phyloP scores from a whole-genome alignment of 2,888 invertebrate species.

The Neria commutata region DNA sequence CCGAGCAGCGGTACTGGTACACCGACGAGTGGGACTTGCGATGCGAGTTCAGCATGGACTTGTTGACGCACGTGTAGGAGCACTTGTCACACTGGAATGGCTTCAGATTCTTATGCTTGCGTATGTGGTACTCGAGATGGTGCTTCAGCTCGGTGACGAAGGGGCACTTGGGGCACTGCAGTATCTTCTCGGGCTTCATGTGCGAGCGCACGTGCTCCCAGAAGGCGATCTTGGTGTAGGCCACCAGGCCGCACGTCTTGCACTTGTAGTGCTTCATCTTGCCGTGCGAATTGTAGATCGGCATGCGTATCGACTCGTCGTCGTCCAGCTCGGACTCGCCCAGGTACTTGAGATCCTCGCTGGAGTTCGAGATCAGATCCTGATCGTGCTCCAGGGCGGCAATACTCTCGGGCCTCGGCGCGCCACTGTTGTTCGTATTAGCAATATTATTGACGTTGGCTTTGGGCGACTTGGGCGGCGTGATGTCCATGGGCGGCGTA shows the following conservation, averaged over 20 bases:
- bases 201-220: conserved; percentile 93
- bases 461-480: conserved; percentile 61
- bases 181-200: conserved; percentile 90
- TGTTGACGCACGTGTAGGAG: conserved; percentile 91
- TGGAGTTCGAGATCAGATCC: conserved; percentile 58
- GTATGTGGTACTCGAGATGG: conserved; percentile 94
- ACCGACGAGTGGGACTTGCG: conserved; percentile 93
- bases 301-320: conserved; percentile 63
- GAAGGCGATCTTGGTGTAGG: conserved; percentile 87
- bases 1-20: conserved; percentile 90
- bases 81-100: conserved; percentile 94
- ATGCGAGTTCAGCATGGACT: conserved; percentile 98
- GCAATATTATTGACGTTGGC: not conserved
- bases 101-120: conserved; percentile 94
- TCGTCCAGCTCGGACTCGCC: conserved; percentile 58
- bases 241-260: conserved; percentile 87
- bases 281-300: conserved; percentile 67
- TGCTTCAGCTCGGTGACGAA: conserved; percentile 99
- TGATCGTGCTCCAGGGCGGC: conserved; percentile 50
- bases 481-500: conserved; percentile 61
- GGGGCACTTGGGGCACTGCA: conserved; percentile 90
- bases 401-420: conserved; percentile 40
- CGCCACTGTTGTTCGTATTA: not conserved
- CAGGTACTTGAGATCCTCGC: conserved; percentile 55
- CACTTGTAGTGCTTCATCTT: conserved; percentile 90